A percentile compares a stretch with the other conserved stretches of the same genome.
Evolutionary conservation across 2,113 vertebrate genomes (phyloP).

Genomic region (Mandrillus leucophaeus): DNA sequence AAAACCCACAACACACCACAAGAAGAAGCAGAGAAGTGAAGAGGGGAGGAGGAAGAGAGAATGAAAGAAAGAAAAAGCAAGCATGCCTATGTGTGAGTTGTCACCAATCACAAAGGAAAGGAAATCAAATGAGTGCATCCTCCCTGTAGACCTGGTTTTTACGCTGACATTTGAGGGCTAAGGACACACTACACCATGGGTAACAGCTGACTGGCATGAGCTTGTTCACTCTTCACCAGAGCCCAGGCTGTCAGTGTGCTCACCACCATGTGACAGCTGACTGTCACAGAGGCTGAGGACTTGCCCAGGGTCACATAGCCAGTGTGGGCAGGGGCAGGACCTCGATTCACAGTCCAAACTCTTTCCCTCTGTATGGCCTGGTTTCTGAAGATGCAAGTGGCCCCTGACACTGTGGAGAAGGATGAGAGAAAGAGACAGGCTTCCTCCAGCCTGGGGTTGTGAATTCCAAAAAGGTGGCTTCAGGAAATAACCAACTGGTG

Average conservation of each 20-base stretch:
- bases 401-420: fast-evolving
- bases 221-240: neutral
- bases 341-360: neutral
- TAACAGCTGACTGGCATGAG: fast-evolving
- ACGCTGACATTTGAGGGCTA: neutral
- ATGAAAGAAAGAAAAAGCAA: neutral
- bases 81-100: fast-evolving
- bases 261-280: fast-evolving
- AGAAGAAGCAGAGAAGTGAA: neutral
- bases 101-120: neutral
- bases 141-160: neutral
- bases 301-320: neutral
- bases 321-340: neutral
- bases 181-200: no score
- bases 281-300: neutral
- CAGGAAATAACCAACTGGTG: neutral
- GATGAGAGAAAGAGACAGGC: neutral
- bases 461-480: neutral
- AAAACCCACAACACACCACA: neutral
- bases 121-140: neutral
- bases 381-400: neutral
- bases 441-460: neutral
- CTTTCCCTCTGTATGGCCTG: fast-evolving
- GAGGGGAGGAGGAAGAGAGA: neutral
- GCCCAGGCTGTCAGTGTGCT: neutral